These are phyloP conservation scores for Pteronura brasiliensis DNA, from an alignment of 2,113 vertebrate genomes.

Conservation along the genomic window DNA sequence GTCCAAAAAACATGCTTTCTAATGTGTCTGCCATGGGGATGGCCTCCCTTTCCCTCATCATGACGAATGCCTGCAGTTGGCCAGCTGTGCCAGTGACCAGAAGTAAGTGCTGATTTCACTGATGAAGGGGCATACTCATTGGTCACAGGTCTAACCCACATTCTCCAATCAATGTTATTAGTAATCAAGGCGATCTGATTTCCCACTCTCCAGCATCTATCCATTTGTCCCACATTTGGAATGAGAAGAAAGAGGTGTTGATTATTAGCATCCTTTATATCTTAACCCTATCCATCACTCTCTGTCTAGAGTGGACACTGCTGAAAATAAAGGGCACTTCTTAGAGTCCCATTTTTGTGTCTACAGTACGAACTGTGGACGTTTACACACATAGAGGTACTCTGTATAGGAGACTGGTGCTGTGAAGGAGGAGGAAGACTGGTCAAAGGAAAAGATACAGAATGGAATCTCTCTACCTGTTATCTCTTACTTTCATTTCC, in stretches of 20 bases:
- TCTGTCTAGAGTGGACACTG: neutral
- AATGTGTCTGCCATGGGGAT: neutral
- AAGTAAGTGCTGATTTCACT: neutral
- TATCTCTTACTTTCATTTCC: neutral
- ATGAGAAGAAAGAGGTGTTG: neutral
- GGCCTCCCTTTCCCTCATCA: neutral
- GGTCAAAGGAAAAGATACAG: neutral
- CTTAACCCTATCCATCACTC: neutral
- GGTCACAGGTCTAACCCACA: neutral
- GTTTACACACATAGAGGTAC: neutral
- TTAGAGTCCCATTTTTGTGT: neutral
- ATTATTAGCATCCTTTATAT: neutral
- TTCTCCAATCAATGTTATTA: neutral
- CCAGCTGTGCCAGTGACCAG: neutral
- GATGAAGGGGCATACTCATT: neutral
- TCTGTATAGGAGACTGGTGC: neutral
- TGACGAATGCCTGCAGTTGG: neutral
- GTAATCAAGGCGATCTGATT: neutral
- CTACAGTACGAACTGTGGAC: neutral
- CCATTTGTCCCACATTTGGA: neutral
- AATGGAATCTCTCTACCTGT: neutral
- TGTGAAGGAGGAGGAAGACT: too few species aligned
- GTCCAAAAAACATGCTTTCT: neutral
- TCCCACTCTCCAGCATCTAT: neutral
- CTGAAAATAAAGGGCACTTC: neutral